Evolutionary conservation across 2,797 vertebrate species (phyloP), one percentile per base, ranked within the genome.

Genomic region (Spea hammondii): DNA sequence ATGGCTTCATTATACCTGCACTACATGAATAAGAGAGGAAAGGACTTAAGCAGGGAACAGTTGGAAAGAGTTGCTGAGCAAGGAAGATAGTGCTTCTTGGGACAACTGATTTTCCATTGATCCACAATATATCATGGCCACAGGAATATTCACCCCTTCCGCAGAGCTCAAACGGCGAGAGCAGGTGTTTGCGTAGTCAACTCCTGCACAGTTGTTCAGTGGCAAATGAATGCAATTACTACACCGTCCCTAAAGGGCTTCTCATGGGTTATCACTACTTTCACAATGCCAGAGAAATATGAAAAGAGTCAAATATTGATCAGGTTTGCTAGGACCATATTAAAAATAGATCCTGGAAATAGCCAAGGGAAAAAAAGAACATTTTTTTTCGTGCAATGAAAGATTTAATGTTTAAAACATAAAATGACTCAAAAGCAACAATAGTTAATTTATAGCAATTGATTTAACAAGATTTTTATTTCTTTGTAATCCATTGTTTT

Each of bases 71-170:
- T 78, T 91, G 87, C 89, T 90, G 86, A 90, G 83, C 83, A 84
- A 85, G 84, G 84, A 87, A 76, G 85, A 84, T 83, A 84, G 83
- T 85, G 57, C 82, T 84, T 76, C 85, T 84, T 83, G 68, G 83
- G 85, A 89, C 83, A 89, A 87, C 85, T 89, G 89, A 92, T 90
- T 92, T 89, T 84, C 90, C 86, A 84, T 14, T 86, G 83, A 83
- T 87, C 72, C 59, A 72, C 89, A 86, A 87, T 91, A 82, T 53
- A 86, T 90, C 83, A 88, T 83, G 83, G 86, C 71, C 85, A 76
- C 77, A 83, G 74, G 87, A 87, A 85, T 84, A 68, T 64, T n/a
- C 60, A 84, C 84, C 50, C 68, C 74, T 87, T 83, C 82, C 70
- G 47, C 67, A 85, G 68, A 86, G 65, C 69, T 10, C 51, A 81